These are phyloP conservation scores for Bos javanicus DNA, from an alignment of 2,113 vertebrate genomes.

Conservation along the genomic window DNA sequence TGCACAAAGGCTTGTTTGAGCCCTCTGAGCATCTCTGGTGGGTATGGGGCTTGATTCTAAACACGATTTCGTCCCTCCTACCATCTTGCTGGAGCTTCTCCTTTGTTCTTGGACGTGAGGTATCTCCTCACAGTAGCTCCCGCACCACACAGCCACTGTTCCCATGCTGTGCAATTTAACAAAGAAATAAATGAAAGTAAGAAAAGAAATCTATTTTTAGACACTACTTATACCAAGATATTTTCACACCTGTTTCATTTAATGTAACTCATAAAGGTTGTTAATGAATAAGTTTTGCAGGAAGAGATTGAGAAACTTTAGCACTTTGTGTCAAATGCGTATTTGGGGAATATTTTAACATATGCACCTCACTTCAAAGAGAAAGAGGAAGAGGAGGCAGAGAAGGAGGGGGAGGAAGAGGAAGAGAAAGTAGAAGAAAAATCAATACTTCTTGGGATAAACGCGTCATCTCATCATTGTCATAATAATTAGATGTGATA, in stretches of 20 bases:
- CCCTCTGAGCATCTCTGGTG: not conserved
- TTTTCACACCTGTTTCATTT: not conserved
- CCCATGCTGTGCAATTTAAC: not conserved
- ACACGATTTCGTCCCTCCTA: not conserved
- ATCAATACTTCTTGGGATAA: not conserved
- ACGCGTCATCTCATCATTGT: not conserved
- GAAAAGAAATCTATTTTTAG: not conserved
- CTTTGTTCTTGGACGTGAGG: rapidly evolving
- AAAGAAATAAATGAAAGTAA: not conserved
- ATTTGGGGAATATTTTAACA: not conserved
- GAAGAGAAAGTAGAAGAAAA: not conserved
- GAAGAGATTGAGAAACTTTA: not conserved
- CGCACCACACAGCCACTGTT: rapidly evolving
- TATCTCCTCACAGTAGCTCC: not conserved
- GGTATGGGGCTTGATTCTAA: not conserved
- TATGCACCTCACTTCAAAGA: not conserved
- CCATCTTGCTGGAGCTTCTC: not conserved
- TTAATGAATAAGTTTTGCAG: not conserved
- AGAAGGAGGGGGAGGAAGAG: rapidly evolving
- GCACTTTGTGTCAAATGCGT: not conserved
- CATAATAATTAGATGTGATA: not conserved
- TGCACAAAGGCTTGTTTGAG: not conserved
- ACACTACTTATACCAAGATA: not conserved
- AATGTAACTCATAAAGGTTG: not conserved
- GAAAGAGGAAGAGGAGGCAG: not conserved